Evolutionary conservation across 2,888 invertebrate genomes (phyloP), one percentile per base, ranked within the genome.

Genomic region (Heliconius hortense): DNA sequence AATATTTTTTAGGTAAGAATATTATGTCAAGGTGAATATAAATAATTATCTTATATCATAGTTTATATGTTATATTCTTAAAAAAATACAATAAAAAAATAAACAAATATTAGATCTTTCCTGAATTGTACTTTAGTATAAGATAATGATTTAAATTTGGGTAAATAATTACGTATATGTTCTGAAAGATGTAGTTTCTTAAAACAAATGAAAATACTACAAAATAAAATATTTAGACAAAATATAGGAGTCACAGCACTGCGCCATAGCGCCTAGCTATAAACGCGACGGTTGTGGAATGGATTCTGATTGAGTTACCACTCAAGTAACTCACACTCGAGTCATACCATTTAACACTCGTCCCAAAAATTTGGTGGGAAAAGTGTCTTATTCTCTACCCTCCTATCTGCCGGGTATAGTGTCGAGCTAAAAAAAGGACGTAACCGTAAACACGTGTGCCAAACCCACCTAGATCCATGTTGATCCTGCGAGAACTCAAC

Each of bases 401-500:
- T 1, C 0, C 24, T 62, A 60, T 24, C 8, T 56, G 53, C 21
- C 18, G 28, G 8, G 39, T 2, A 67, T 26, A 43, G 39, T 11
- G n/a, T 39, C 11, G 4, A 43, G 24, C 1, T 28, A 35, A 48
- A 48, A 48, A 21, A 63, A 5, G 18, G 8, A 63, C 11, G 4
- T 15, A n/a, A n/a, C 56, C 10, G 10, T 8, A 39, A 24, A 24
- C 24, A 66, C 35, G 15, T 8, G 2, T 43, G 18, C n/a, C 26
- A 31, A 3, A n/a, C 31, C 73, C 79, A 94, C 94, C 94, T 97
- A 70, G 99, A 99, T 71, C 99, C 99, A 89, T 99, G 99, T 91
- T 99, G 99, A 94, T 99, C 99, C 94, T 98, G 98, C 79, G 99
- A 98, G 94, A 99, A 99, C 94, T 99, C 99, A 31, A 99, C 99